Evolutionary conservation across 1,140 invertebrate genomes (phyloP).

Genomic region (Brachionus plicatilis): DNA sequence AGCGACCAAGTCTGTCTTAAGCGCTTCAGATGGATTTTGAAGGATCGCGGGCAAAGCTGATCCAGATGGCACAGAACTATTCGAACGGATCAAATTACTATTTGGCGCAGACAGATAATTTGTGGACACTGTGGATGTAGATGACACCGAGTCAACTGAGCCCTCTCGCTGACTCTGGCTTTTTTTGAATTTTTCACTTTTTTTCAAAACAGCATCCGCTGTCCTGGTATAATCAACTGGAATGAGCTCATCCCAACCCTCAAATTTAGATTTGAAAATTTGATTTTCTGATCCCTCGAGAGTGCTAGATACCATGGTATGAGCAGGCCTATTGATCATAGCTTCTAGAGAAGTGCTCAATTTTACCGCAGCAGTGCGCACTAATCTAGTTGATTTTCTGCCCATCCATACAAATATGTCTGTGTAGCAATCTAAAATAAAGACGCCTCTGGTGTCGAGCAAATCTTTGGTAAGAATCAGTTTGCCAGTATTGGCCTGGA

Average conservation of each 20-base stretch:
- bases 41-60: conserved; percentile 10
- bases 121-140: not conserved
- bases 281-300: conserved; percentile 63
- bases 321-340: conserved; percentile 75
- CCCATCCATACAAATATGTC: conserved; percentile 99
- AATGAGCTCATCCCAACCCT: conserved; percentile 97
- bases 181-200: conserved; percentile 81
- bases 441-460: conserved; percentile 86
- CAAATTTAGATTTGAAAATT: conserved; percentile 95
- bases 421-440: conserved; percentile 87
- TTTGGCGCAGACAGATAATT: conserved; percentile 35
- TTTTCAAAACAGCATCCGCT: conserved; percentile 88
- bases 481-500: conserved; percentile 42
- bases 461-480: conserved; percentile 61
- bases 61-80: conserved; percentile 54
- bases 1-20: conserved; percentile 81
- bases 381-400: conserved; percentile 89
- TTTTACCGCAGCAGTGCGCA: conserved; percentile 90
- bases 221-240: conserved; percentile 97
- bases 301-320: conserved; percentile 79
- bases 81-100: conserved; percentile 48
- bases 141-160: conserved; percentile 14
- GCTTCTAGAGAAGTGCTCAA: conserved; percentile 89
- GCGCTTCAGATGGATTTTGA: conserved; percentile 45
- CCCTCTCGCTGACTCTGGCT: conserved; percentile 43